Conservation (phyloP, 2,113 vertebrate genomes). For the Cricetomys ansorgei region DNA sequence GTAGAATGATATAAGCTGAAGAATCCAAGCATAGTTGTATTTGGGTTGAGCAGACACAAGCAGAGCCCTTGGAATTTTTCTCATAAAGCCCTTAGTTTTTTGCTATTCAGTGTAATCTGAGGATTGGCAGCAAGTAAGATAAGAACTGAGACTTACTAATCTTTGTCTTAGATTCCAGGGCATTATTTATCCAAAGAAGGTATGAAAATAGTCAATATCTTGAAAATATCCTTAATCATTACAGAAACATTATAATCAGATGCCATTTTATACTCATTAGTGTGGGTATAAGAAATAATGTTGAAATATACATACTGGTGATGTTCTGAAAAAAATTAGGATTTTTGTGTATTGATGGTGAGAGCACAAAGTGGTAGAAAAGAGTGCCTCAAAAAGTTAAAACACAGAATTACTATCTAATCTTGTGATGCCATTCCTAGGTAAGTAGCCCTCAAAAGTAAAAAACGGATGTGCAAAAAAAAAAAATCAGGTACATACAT, state of each 20-base stretch:
- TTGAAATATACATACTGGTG: constrained; percentile 9
- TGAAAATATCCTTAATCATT: constrained; percentile 37
- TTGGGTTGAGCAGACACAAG: background rate
- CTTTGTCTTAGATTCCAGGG: constrained; percentile 17
- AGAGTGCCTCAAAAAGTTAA: constrained; percentile 3
- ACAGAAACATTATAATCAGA: background rate
- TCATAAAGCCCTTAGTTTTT: background rate
- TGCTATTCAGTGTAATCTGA: background rate
- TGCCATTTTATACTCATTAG: constrained; percentile 2
- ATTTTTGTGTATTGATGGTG: background rate
- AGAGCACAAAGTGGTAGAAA: constrained; percentile 27
- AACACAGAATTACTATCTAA: background rate
- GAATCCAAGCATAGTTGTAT: background rate
- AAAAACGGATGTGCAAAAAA: background rate
- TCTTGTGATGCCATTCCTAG: background rate
- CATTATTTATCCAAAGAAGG: constrained; percentile 35
- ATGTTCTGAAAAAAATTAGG: constrained; percentile 2
- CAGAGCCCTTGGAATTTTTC: background rate
- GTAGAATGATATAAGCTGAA: background rate
- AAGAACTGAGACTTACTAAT: constrained; percentile 38
- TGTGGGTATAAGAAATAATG: constrained; percentile 46
- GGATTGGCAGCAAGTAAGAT: background rate
- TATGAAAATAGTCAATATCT: background rate
- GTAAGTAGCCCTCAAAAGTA: background rate
- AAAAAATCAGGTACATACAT: background rate